A percentile compares a stretch with the other conserved stretches of the same genome.
These are phyloP conservation scores for Myotis daubentonii DNA, from an alignment of 2,797 vertebrate species.

Conservation along the genomic window DNA sequence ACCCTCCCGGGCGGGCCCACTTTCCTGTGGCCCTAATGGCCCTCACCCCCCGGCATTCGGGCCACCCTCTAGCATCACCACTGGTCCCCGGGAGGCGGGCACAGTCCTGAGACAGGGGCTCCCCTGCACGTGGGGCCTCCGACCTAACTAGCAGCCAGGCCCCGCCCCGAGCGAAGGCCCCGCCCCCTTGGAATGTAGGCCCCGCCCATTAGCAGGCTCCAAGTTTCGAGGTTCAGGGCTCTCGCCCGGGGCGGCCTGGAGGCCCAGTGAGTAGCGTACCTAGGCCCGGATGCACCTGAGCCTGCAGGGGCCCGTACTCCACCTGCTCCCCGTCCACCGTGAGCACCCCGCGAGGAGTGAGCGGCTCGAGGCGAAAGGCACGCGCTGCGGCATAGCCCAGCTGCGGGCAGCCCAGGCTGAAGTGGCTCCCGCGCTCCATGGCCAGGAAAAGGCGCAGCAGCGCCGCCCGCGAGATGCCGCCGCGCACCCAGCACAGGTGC, in stretches of 20 bases:
- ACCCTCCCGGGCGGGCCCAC: background rate
- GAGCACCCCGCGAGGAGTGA: conserved; percentile 91
- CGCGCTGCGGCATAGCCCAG: conserved; percentile 89
- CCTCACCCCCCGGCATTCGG: background rate
- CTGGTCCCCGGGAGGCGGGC: background rate
- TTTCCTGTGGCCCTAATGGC: background rate
- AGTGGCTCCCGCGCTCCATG: conserved; percentile 93
- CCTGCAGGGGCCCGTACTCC: conserved; percentile 94
- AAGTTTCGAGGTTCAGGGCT: background rate
- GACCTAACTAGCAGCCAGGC: background rate
- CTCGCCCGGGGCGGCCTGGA: background rate
- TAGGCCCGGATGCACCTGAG: conserved; percentile 87
- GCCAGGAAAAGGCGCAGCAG: conserved; percentile 93
- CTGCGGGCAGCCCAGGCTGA: conserved; percentile 89
- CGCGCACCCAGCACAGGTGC: conserved; percentile 92
- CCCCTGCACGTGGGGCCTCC: background rate
- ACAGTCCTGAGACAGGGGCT: background rate
- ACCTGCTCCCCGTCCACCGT: conserved; percentile 95
- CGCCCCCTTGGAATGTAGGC: background rate
- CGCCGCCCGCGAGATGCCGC: conserved; percentile 91
- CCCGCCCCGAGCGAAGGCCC: background rate
- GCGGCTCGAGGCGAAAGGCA: conserved; percentile 94
- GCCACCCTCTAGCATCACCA: background rate
- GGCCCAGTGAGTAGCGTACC: conserved; percentile 78
- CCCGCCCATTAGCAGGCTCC: background rate